phyloP scores from a whole-genome alignment of 2,888 invertebrate genomes.

The Antheraea yamamai region DNA sequence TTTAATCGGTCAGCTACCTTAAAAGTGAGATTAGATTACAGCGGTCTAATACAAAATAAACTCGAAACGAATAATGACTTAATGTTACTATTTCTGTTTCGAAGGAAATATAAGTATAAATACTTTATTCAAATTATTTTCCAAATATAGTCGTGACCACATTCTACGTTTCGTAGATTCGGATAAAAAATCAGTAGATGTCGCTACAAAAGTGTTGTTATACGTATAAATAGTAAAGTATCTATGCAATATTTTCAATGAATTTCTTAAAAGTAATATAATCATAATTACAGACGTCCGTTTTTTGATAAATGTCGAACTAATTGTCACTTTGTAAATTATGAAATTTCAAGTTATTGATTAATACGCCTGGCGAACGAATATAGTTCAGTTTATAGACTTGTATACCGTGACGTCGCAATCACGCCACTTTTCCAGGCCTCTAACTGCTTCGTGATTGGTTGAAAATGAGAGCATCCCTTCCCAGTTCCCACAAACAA shows the following conservation, averaged over 20 bases:
- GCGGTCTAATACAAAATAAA: neutral
- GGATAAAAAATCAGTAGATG: neutral
- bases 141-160: too few relatives aligned
- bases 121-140: too few relatives aligned
- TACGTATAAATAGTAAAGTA: too few relatives aligned
- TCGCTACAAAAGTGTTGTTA: neutral
- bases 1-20: neutral
- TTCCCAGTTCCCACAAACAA: conserved; percentile 58
- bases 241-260: neutral
- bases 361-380: conserved; percentile 25
- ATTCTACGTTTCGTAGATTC: neutral
- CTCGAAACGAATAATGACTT: neutral
- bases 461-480: conserved; percentile 45
- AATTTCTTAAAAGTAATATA: neutral
- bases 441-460: conserved; percentile 61
- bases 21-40: neutral
- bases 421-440: conserved; percentile 78
- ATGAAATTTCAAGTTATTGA: conserved; percentile 37
- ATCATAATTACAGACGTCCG: neutral
- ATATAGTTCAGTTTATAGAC: conserved; percentile 27
- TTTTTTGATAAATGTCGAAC: neutral
- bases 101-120: neutral
- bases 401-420: conserved; percentile 62
- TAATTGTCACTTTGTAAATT: neutral
- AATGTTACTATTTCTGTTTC: neutral